A percentile compares a stretch with the other conserved stretches of the same genome.
Conservation (phyloP, 1,140 invertebrate species). For the Stegodyphus mimosarum region DNA sequence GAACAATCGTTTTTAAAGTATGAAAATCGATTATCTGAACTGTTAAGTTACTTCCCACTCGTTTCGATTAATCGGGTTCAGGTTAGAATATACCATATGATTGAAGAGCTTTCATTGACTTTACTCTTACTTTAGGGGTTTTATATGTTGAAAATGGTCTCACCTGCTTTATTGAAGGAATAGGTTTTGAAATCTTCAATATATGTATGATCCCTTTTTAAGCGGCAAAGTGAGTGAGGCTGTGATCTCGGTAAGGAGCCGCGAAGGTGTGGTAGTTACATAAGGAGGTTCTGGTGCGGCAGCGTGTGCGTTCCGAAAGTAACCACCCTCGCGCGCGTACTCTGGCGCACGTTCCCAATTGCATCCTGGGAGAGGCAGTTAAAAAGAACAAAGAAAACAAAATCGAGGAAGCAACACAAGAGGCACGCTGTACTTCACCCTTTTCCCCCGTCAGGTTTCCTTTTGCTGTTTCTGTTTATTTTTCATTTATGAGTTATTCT, state of each 20-base stretch:
- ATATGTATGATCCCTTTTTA: no score
- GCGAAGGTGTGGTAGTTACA: conserved; percentile 27
- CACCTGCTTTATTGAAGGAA: no score
- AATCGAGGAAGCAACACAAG: conserved; percentile 40
- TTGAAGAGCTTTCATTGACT: no score
- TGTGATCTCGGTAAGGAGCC: conserved; percentile 14
- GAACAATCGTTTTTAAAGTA: no score
- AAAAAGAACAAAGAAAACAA: conserved; percentile 20
- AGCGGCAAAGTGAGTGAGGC: no score
- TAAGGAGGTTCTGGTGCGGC: conserved; percentile 3
- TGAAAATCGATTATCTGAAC: no score
- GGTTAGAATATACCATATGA: no score
- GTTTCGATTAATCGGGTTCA: no score
- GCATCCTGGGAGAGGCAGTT: neutral
- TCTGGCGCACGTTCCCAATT: conserved; percentile 6
- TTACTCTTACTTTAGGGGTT: no score
- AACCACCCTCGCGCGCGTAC: conserved; percentile 31
- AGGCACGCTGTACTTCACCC: neutral
- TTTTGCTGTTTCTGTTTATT: conserved; percentile 1
- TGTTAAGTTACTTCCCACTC: no score
- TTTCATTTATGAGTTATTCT: neutral
- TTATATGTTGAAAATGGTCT: no score
- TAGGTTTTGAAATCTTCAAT: no score
- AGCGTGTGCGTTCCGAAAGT: conserved; percentile 13
- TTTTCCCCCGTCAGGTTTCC: neutral